Base-by-base conservation (phyloP, 2,888 invertebrate genomes). In the Ernsta delagoae region DNA sequence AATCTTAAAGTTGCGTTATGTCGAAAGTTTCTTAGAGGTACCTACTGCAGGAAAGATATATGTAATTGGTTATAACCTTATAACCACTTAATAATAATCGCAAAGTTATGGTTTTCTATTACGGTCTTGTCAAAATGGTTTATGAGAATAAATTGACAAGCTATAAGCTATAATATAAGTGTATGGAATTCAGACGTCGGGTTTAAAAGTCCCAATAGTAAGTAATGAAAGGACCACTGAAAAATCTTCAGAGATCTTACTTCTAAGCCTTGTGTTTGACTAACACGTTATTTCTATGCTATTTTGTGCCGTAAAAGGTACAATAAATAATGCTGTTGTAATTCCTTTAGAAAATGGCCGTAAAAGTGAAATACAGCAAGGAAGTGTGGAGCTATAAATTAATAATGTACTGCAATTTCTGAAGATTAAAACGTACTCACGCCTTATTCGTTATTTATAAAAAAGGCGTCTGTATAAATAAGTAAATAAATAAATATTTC, bases 171-270 rank as follows among this genome's bases (percentile, higher is more conserved):
- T 16, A 16, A 16, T 16, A 16, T 16, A 43, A 43, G 11, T 43
- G 43, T 43, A 9, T 11, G 3, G 41, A 16, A 41, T 12, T 63
- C 36, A 77, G 76, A 79, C 77, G 77, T 78, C 74, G 77, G 78
- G 74, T 7, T 24, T 61, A 34, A 48, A 39, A 39, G 39, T 7
- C 39, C 39, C 39, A 39, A 39, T 39, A 39, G 39, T 81, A 79
- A 79, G 77, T 74, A 76, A 70, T 75, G 36, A 16, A n/a, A n/a
- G n/a, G n/a, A n/a, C n/a, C n/a, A n/a, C n/a, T n/a, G n/a, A n/a
- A n/a, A n/a, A n/a, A n/a, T n/a, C n/a, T n/a, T n/a, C n/a, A n/a
- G n/a, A n/a, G n/a, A n/a, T n/a, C n/a, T n/a, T n/a, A n/a, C n/a
- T n/a, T n/a, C n/a, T n/a, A n/a, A n/a, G n/a, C n/a, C n/a, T n/a